Percentiles rank a stretch among this genome's conserved stretches.
phyloP scores from a whole-genome alignment of 2,113 vertebrate species.

The Pedetes capensis region DNA sequence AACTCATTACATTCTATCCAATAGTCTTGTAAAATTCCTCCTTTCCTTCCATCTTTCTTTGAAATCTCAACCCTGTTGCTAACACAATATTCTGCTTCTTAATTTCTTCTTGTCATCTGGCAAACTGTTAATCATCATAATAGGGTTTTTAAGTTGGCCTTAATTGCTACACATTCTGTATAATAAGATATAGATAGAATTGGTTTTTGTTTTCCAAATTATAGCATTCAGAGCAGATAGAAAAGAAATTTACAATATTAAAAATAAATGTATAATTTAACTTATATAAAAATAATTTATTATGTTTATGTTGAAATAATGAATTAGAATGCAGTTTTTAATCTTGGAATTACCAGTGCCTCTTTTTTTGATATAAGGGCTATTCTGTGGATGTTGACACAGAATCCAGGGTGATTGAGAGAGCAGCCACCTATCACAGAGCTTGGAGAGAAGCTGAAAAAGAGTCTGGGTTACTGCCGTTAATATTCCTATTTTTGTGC shows the following conservation, averaged over 20 bases:
- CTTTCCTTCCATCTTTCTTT: slow-evolving; percentile 32
- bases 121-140: not conserved
- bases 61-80: not conserved
- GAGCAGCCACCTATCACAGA: slow-evolving; percentile 83
- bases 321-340: slow-evolving; percentile 29
- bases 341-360: not conserved
- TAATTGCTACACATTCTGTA: not conserved
- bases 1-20: not conserved
- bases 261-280: slow-evolving; percentile 35
- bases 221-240: not conserved
- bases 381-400: slow-evolving; percentile 85
- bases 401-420: slow-evolving; percentile 84
- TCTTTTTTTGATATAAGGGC: slow-evolving; percentile 78
- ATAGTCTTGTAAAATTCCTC: not conserved
- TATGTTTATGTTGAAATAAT: slow-evolving; percentile 13
- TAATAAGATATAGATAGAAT: slow-evolving; percentile 12
- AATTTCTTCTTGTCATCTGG: slow-evolving; percentile 35
- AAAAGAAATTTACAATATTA: slow-evolving; percentile 23
- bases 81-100: not conserved
- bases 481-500: slow-evolving; percentile 87
- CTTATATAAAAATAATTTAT: slow-evolving; percentile 2
- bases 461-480: slow-evolving; percentile 82
- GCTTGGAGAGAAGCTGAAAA: slow-evolving; percentile 80
- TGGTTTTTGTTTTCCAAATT: slow-evolving; percentile 20
- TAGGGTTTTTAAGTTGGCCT: slow-evolving; percentile 13